Evolutionary conservation across 2,888 invertebrate genomes (phyloP).

Genomic region (Andrena bucephala): DNA sequence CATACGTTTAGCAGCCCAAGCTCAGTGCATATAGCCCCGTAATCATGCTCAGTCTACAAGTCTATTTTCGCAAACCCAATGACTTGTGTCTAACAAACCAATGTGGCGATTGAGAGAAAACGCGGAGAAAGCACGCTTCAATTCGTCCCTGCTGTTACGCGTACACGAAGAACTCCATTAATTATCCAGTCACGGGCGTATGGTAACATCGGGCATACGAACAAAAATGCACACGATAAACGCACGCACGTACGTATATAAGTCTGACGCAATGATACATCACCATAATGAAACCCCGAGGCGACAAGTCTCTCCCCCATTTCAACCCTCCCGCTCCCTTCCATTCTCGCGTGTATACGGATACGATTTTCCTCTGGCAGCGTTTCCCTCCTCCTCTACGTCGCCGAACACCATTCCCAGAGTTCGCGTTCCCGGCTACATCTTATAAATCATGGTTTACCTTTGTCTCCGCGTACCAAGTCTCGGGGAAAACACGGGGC

Average conservation of each 20-base stretch:
- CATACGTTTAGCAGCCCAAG: too few species aligned
- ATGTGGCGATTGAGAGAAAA: too few species aligned
- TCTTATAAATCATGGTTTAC: constrained; percentile 78
- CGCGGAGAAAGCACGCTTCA: too few species aligned
- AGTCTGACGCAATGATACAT: constrained; percentile 79
- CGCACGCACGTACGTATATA: constrained; percentile 29
- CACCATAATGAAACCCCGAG: constrained; percentile 78
- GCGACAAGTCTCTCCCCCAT: constrained; percentile 60
- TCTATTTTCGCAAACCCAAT: too few species aligned
- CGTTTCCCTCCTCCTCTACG: constrained; percentile 27
- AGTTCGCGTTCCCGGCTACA: constrained; percentile 66
- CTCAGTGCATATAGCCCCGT: too few species aligned
- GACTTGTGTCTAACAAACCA: too few species aligned
- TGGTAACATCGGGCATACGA: constrained; percentile 63
- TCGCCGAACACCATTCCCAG: constrained; percentile 52
- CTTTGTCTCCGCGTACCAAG: constrained; percentile 66
- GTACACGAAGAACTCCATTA: constrained; percentile 68
- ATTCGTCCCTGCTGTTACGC: too few species aligned
- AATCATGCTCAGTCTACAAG: too few species aligned
- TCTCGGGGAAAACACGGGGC: constrained; percentile 54
- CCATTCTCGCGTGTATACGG: constrained; percentile 23
- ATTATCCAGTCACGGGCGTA: constrained; percentile 71
- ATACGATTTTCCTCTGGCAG: constrained; percentile 38
- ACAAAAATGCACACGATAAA: constrained; percentile 26
- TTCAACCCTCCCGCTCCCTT: constrained; percentile 10